Conservation (phyloP, 2,113 vertebrate species). For the Clupea harengus region DNA sequence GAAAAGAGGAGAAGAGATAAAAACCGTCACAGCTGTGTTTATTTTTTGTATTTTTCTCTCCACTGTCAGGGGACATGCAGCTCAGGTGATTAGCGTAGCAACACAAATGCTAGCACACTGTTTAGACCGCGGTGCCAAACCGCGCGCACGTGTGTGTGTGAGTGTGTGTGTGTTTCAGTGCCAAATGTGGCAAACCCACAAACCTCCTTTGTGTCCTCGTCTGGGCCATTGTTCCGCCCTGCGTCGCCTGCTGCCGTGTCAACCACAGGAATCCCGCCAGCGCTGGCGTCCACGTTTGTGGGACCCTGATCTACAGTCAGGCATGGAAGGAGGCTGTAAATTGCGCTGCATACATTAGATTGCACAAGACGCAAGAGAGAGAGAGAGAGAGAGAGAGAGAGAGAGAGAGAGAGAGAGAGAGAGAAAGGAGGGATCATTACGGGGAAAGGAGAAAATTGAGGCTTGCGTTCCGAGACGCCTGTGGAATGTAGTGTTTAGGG, state of each 20-base stretch:
- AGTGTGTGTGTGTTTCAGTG: not conserved
- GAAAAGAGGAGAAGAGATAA: not conserved
- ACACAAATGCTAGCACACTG: constrained; percentile 21
- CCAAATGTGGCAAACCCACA: too few species aligned
- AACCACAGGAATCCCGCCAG: not conserved
- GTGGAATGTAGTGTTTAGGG: not conserved
- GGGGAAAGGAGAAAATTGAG: not conserved
- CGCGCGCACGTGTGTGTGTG: not conserved
- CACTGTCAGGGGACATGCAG: not conserved
- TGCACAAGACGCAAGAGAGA: not conserved
- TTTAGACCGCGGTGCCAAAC: not conserved
- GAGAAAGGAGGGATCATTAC: not conserved
- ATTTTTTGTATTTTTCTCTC: too few species aligned
- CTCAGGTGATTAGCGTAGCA: not conserved
- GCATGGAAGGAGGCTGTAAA: not conserved
- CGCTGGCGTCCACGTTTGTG: too few species aligned
- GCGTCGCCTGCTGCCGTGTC: not conserved
- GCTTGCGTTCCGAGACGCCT: not conserved
- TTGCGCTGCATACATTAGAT: not conserved
- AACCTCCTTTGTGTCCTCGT: not conserved
- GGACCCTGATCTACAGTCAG: too few species aligned
- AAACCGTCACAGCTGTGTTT: too few species aligned
- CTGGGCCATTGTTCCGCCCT: not conserved
- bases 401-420: not conserved
- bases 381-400: not conserved